Percentiles rank a stretch among this genome's conserved stretches.
Conservation (phyloP, 2,797 vertebrate genomes). For the Danionella dracula region DNA sequence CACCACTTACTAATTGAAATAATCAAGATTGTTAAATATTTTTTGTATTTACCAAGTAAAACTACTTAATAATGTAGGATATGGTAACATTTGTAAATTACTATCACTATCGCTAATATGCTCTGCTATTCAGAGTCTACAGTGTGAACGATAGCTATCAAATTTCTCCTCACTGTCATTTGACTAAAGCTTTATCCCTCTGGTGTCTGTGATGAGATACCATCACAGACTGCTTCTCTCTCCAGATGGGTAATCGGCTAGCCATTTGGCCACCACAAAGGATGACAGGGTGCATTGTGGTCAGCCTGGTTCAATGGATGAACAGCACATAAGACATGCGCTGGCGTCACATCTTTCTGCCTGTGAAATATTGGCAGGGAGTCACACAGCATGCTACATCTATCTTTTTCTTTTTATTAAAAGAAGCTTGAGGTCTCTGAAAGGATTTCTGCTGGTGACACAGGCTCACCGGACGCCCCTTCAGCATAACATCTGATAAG, state of each 20-base stretch:
- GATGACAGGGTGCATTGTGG: slow-evolving; percentile 4
- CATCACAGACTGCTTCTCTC: slow-evolving; percentile 23
- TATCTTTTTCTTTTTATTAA: not conserved
- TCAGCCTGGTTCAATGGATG: not conserved
- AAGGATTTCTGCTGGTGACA: not conserved
- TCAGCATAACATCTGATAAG: not conserved
- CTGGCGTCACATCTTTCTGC: not conserved
- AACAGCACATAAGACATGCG: not conserved
- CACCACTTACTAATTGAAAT: too few species aligned
- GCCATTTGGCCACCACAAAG: slow-evolving; percentile 11
- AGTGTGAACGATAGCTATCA: slow-evolving; percentile 19
- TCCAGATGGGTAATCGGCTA: slow-evolving; percentile 2
- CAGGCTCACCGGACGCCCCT: not conserved
- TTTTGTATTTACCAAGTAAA: too few species aligned
- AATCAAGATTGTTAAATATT: too few species aligned
- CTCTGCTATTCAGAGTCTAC: slow-evolving; percentile 2
- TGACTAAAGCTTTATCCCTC: slow-evolving; percentile 22
- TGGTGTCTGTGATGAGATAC: slow-evolving; percentile 16
- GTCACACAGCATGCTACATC: not conserved
- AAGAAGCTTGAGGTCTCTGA: not conserved
- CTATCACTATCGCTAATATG: not conserved
- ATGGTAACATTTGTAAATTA: too few species aligned
- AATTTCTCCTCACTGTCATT: slow-evolving; percentile 23
- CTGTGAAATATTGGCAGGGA: slow-evolving; percentile 2
- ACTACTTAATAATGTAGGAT: too few species aligned